phyloP scores from a whole-genome alignment of 1,140 invertebrate genomes.

The Hylaeus anthracinus region DNA sequence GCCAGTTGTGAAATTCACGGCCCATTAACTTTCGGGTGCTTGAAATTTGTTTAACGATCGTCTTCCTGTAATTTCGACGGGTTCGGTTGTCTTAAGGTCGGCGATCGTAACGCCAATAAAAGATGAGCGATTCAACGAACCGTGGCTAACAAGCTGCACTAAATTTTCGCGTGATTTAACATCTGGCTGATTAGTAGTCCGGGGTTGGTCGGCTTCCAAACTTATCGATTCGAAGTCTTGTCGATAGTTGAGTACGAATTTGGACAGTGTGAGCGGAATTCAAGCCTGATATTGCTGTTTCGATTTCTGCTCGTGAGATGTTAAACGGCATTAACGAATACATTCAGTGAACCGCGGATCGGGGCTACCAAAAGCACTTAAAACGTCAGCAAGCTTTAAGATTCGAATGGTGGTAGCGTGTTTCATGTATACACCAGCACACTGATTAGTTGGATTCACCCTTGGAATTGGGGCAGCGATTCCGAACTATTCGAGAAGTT shows the following conservation, averaged over 20 bases:
- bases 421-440: slow-evolving; percentile 2
- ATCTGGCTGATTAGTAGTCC: slow-evolving; percentile 13
- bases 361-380: slow-evolving; percentile 29
- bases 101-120: neutral
- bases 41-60: slow-evolving; percentile 5
- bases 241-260: neutral
- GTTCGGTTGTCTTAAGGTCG: neutral
- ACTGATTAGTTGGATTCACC: slow-evolving; percentile 41
- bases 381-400: slow-evolving; percentile 38
- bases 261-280: neutral
- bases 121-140: slow-evolving; percentile 2
- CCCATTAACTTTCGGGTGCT: neutral
- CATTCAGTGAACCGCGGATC: slow-evolving; percentile 7
- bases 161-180: slow-evolving; percentile 36
- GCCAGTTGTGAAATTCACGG: slow-evolving; percentile 3
- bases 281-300: neutral
- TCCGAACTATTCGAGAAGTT: slow-evolving; percentile 42
- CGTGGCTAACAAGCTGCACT: slow-evolving; percentile 4
- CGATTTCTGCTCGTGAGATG: slow-evolving; percentile 25
- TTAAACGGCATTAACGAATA: slow-evolving; percentile 36
- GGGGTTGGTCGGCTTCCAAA: slow-evolving; percentile 11
- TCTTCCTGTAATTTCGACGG: neutral
- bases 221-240: slow-evolving; percentile 2
- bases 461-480: slow-evolving; percentile 35
- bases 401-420: slow-evolving; percentile 9